phyloP scores from a whole-genome alignment of 2,888 invertebrate genomes.

The Hirtodrosophila confusa region DNA sequence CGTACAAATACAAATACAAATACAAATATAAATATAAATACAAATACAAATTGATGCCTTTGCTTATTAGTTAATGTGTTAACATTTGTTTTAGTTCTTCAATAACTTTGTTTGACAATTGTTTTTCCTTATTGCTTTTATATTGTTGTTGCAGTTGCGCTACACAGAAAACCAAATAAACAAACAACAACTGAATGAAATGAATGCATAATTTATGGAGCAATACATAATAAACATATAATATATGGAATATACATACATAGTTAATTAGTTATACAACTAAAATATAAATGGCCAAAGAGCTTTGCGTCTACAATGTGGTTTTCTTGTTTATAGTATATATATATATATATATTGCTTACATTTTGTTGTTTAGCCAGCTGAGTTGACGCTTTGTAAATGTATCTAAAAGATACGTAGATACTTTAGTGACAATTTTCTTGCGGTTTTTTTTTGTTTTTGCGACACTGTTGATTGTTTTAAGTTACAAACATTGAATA shows the following conservation, averaged over 20 bases:
- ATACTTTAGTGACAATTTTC: constrained; percentile 21
- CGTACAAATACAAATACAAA: constrained; percentile 40
- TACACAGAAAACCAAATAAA: constrained; percentile 34
- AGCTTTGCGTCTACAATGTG: constrained; percentile 15
- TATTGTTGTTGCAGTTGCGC: constrained; percentile 14
- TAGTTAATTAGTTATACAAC: constrained; percentile 22
- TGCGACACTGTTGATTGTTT: constrained; percentile 33
- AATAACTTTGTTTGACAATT: no score
- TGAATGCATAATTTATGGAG: constrained; percentile 18
- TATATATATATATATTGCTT: no score
- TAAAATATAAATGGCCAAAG: constrained; percentile 52
- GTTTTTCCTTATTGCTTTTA: constrained; percentile 3
- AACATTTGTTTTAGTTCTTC: constrained; percentile 46
- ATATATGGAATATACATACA: constrained; percentile 60
- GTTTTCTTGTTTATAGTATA: background rate
- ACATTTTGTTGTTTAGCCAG: no score
- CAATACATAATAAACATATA: constrained; percentile 32
- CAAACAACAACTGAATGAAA: constrained; percentile 34
- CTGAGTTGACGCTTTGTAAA: background rate
- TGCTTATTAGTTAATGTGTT: constrained; percentile 52
- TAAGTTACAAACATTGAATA: constrained; percentile 28
- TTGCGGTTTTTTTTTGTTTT: constrained; percentile 10
- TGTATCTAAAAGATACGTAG: constrained; percentile 7
- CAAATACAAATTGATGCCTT: constrained; percentile 5
- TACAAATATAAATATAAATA: no score